These are phyloP conservation scores for Priocnemis perturbator DNA, from an alignment of 2,888 invertebrate species.

Conservation along the genomic window DNA sequence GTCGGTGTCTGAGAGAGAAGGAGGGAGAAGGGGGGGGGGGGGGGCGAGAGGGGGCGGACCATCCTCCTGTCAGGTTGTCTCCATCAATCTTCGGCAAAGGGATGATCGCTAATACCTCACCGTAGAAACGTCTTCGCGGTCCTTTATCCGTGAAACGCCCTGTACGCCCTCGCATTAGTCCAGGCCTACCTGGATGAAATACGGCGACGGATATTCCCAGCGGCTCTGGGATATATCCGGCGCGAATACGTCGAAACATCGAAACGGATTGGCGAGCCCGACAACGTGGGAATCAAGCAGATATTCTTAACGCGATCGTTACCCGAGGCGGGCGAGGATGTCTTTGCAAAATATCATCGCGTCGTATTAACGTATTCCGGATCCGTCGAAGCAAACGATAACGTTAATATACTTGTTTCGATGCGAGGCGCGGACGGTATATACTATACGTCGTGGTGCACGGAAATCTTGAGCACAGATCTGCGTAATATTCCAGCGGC, in stretches of 20 bases:
- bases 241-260: not conserved
- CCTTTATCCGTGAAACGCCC: constrained; percentile 49
- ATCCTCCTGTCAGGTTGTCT: constrained; percentile 58
- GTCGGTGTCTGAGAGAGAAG: constrained; percentile 16
- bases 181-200: constrained; percentile 46
- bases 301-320: too few relatives aligned
- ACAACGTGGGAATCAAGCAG: too few relatives aligned
- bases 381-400: too few relatives aligned
- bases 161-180: constrained; percentile 49
- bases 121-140: constrained; percentile 60
- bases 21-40: constrained; percentile 7
- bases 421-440: too few relatives aligned
- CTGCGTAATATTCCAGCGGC: too few relatives aligned
- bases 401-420: too few relatives aligned
- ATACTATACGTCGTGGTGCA: too few relatives aligned
- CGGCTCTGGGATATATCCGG: too few relatives aligned
- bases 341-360: too few relatives aligned
- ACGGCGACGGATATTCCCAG: constrained; percentile 39
- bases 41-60: constrained; percentile 21
- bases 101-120: constrained; percentile 69
- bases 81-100: constrained; percentile 72
- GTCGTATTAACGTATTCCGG: too few relatives aligned
- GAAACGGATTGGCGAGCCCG: not conserved
- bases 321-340: too few relatives aligned
- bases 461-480: not conserved